A percentile compares a stretch with the other conserved stretches of the same genome.
phyloP scores from a whole-genome alignment of 2,113 vertebrate genomes.

The Thamnophis sirtalis region DNA sequence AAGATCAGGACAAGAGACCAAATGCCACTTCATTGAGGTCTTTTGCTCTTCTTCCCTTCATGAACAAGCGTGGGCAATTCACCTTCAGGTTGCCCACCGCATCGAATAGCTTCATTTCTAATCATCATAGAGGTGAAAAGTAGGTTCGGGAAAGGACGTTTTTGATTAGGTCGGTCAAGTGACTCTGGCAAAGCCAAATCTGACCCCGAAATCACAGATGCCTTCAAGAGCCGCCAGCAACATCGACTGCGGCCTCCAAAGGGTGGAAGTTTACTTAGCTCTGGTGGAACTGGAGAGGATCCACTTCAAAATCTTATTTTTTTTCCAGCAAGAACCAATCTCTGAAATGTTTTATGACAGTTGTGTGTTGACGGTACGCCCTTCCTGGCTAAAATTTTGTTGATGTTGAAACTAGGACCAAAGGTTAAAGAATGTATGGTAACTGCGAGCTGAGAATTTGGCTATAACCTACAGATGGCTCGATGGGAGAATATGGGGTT shows the following conservation, averaged over 20 bases:
- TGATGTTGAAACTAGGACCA: background rate
- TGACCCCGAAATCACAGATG: background rate
- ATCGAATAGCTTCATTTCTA: background rate
- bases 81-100: background rate
- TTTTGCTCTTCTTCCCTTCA: background rate
- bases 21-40: background rate
- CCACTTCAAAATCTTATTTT: background rate
- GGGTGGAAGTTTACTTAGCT: background rate
- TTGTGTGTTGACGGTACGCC: background rate
- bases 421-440: background rate
- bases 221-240: rapidly evolving
- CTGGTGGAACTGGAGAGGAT: background rate
- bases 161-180: background rate
- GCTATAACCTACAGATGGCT: background rate
- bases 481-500: background rate
- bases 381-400: background rate
- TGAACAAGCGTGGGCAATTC: background rate
- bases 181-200: background rate
- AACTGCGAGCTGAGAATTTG: background rate
- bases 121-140: background rate
- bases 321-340: background rate
- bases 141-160: background rate
- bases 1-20: background rate
- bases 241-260: background rate
- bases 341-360: background rate